Evolutionary conservation across 1,140 invertebrate species (phyloP).

Genomic region (Calephelis virginiensis): DNA sequence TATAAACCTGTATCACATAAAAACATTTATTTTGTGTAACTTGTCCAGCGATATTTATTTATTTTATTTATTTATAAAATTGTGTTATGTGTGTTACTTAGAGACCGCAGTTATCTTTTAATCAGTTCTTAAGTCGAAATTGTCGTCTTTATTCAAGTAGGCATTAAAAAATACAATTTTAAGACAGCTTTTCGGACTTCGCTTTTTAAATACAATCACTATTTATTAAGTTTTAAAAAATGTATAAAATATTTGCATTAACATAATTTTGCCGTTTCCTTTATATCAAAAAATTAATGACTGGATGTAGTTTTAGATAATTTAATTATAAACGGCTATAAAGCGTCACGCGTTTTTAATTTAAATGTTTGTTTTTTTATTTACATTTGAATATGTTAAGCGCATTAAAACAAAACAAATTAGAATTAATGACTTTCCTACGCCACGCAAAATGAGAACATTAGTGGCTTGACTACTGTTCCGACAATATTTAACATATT

Average conservation of each 20-base stretch:
- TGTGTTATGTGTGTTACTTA: too few relatives aligned
- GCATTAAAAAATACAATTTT: too few relatives aligned
- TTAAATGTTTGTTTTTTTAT: background rate
- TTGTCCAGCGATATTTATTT: too few relatives aligned
- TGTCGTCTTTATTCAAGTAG: too few relatives aligned
- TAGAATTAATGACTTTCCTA: background rate
- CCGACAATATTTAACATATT: constrained; percentile 1
- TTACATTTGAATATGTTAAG: background rate
- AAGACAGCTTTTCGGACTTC: too few relatives aligned
- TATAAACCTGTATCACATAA: too few relatives aligned
- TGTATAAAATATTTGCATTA: background rate
- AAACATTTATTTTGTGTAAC: too few relatives aligned
- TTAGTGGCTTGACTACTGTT: background rate
- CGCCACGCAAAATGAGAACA: background rate
- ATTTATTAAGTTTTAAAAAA: background rate
- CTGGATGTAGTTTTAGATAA: background rate
- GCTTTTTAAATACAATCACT: background rate
- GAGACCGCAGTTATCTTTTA: too few relatives aligned
- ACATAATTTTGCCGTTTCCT: background rate
- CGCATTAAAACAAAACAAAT: background rate
- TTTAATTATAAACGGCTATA: background rate
- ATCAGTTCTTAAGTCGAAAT: too few relatives aligned
- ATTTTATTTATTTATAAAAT: too few relatives aligned
- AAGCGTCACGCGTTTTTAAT: background rate
- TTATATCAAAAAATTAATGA: background rate